Conservation (phyloP, 2,797 vertebrate species). For the Sus cebifrons region DNA sequence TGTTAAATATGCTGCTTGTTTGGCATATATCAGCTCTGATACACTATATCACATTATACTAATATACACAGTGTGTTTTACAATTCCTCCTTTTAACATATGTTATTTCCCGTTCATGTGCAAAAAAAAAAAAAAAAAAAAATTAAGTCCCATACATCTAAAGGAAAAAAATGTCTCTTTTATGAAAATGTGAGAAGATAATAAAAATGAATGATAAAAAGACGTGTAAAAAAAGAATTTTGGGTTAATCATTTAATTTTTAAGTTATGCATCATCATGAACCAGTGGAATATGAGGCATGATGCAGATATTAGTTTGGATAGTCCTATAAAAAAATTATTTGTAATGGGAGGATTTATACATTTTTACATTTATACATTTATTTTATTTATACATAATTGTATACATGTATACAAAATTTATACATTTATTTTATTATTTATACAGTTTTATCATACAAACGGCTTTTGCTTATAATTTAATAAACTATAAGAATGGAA, state of each 20-base stretch:
- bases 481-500: neutral
- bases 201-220: neutral
- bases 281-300: neutral
- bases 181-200: conserved; percentile 29
- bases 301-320: neutral
- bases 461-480: conserved; percentile 25
- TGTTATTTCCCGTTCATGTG: conserved; percentile 4
- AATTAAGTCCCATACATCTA: neutral
- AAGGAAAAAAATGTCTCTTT: neutral
- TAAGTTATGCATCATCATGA: neutral
- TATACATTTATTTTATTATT: neutral
- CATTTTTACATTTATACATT: neutral
- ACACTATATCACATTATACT: neutral
- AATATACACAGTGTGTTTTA: neutral
- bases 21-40: neutral
- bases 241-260: conserved; percentile 33
- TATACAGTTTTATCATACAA: neutral
- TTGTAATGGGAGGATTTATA: neutral
- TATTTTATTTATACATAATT: neutral
- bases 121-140: neutral
- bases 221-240: neutral
- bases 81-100: neutral
- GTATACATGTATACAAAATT: too few relatives aligned
- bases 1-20: neutral
- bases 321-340: neutral